Conservation (phyloP, 2,888 invertebrate genomes). For the Calameuta pallipes region DNA sequence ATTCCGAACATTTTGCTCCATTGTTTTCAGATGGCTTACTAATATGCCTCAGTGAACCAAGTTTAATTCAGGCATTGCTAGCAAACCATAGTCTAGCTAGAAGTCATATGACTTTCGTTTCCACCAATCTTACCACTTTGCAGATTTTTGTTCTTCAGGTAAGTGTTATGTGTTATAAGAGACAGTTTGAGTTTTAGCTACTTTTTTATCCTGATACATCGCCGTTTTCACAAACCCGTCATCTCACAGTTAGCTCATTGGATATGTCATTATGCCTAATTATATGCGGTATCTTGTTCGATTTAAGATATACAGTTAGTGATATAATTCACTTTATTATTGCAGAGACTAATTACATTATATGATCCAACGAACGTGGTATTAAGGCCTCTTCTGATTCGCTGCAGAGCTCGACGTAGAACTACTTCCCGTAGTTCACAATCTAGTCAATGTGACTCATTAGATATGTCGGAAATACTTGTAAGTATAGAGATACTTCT, state of each 20-base stretch:
- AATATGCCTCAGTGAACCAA: conserved; percentile 66
- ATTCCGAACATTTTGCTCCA: neutral
- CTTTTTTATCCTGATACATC: neutral
- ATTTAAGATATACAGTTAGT: neutral
- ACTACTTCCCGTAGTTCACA: conserved; percentile 66
- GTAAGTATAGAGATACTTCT: conserved; percentile 38
- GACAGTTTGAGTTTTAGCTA: neutral
- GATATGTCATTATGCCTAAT: neutral
- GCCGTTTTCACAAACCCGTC: neutral
- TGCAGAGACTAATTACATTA: conserved; percentile 68
- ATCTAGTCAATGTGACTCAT: conserved; percentile 67
- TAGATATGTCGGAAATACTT: conserved; percentile 61
- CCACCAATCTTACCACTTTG: conserved; percentile 68
- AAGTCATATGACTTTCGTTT: conserved; percentile 68
- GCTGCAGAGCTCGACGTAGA: conserved; percentile 57
- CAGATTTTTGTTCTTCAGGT: conserved; percentile 72
- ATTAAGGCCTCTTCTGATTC: conserved; percentile 66
- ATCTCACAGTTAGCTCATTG: neutral
- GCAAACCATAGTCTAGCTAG: conserved; percentile 65
- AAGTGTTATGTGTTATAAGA: conserved; percentile 26
- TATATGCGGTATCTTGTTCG: neutral
- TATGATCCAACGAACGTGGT: conserved; percentile 74
- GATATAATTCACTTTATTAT: neutral
- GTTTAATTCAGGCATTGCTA: conserved; percentile 65
- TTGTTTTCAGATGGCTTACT: conserved; percentile 65